phyloP scores from a whole-genome alignment of 1,140 invertebrate species.

The Drosophila willistoni region DNA sequence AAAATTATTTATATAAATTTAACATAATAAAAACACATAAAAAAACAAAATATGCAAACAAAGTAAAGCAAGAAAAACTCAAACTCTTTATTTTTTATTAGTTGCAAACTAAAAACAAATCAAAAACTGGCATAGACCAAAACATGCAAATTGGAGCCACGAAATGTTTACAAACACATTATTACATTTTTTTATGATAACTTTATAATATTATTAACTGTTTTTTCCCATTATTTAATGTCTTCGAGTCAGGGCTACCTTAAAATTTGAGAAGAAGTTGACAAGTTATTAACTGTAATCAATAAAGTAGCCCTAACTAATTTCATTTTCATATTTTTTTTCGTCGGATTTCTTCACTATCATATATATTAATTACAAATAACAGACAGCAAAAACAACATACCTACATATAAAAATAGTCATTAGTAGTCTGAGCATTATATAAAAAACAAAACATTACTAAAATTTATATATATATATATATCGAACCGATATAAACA shows the following conservation, averaged over 20 bases:
- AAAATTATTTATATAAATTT: conserved; percentile 41
- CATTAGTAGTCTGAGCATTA: conserved; percentile 73
- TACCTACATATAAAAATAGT: conserved; percentile 70
- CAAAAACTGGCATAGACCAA: conserved; percentile 3
- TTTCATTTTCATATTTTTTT: neutral
- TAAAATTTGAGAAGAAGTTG: too few relatives aligned
- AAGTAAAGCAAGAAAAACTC: conserved; percentile 33
- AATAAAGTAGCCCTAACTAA: neutral
- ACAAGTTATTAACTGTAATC: neutral
- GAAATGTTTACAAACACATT: conserved; percentile 63
- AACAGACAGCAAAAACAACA: conserved; percentile 30
- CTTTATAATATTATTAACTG: conserved; percentile 15
- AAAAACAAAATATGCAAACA: conserved; percentile 17
- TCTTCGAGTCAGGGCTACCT: neutral
- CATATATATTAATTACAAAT: conserved; percentile 29
- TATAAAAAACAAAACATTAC: conserved; percentile 34
- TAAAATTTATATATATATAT: conserved; percentile 4
- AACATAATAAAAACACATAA: conserved; percentile 49
- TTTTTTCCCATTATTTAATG: neutral
- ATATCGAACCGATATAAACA: conserved; percentile 33
- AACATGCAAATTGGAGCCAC: conserved; percentile 45
- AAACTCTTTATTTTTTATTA: conserved; percentile 4
- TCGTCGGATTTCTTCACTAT: conserved; percentile 20
- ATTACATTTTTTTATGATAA: conserved; percentile 50
- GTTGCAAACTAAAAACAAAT: conserved; percentile 23